Evolutionary conservation across 1,140 invertebrate species (phyloP).

Genomic region (Drosophila kanapiae): DNA sequence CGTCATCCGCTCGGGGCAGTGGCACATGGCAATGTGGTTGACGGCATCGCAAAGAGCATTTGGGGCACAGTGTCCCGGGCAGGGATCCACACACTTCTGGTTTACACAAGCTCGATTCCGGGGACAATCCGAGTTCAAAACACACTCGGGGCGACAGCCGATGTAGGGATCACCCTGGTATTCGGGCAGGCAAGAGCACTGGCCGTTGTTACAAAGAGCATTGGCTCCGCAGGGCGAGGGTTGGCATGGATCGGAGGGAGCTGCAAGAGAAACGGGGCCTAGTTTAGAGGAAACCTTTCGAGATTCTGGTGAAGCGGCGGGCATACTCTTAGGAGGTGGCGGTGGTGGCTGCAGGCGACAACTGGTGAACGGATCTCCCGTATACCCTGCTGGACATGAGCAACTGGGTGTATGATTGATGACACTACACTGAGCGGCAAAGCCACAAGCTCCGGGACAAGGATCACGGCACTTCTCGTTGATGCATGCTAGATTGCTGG

Average conservation of each 20-base stretch:
- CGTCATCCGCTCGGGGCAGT: constrained; percentile 90
- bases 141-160: constrained; percentile 91
- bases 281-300: constrained; percentile 33
- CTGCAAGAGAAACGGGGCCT: constrained; percentile 82
- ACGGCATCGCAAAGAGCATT: constrained; percentile 91
- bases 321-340: constrained; percentile 80
- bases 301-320: constrained; percentile 38
- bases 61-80: constrained; percentile 91
- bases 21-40: constrained; percentile 92
- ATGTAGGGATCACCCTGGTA: constrained; percentile 92
- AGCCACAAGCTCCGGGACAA: constrained; percentile 90
- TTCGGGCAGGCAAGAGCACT: constrained; percentile 90
- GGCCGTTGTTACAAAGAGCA: constrained; percentile 91
- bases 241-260: constrained; percentile 86
- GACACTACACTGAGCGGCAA: constrained; percentile 88
- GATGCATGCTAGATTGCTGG: constrained; percentile 89
- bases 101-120: constrained; percentile 91
- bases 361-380: constrained; percentile 89
- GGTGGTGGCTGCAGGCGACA: constrained; percentile 86
- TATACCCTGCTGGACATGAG: constrained; percentile 89
- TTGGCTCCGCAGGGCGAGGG: constrained; percentile 91
- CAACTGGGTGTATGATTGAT: constrained; percentile 90
- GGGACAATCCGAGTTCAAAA: constrained; percentile 91
- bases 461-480: constrained; percentile 90
- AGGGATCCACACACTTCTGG: constrained; percentile 93